Conservation (phyloP, 2,888 invertebrate genomes). For the Drosophila ochracea region DNA sequence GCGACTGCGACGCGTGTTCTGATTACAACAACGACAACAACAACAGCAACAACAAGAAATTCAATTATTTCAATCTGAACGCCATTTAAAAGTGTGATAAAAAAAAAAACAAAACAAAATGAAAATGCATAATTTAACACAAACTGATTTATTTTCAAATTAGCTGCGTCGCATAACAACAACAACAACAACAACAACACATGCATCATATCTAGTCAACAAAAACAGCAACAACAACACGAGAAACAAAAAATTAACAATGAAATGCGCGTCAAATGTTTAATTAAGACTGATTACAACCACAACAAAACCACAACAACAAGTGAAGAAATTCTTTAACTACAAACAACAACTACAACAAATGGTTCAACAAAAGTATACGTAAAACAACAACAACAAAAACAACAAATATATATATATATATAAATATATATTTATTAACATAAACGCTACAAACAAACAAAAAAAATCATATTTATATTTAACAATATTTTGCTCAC, state of each 20-base stretch:
- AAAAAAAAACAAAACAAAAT: conserved; percentile 25
- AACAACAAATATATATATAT: conserved; percentile 22
- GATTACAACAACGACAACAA: conserved; percentile 33
- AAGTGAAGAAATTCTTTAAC: conserved; percentile 67
- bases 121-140: conserved; percentile 29
- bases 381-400: conserved; percentile 76
- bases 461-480: conserved; percentile 66
- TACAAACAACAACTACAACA: conserved; percentile 66
- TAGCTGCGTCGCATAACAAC: conserved; percentile 32
- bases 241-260: conserved; percentile 44
- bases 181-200: conserved; percentile 37
- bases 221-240: conserved; percentile 49
- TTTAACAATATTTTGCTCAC: conserved; percentile 80
- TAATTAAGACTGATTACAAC: conserved; percentile 77
- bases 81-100: conserved; percentile 70
- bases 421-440: conserved; percentile 51
- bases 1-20: conserved; percentile 68
- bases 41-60: conserved; percentile 26
- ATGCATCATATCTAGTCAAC: conserved; percentile 82
- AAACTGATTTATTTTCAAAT: conserved; percentile 36
- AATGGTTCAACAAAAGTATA: conserved; percentile 84
- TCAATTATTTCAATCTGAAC: conserved; percentile 49
- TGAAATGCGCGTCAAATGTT: conserved; percentile 61
- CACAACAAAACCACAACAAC: conserved; percentile 43
- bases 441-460: conserved; percentile 34